These are phyloP conservation scores for Cartodere bifasciata DNA, from an alignment of 2,888 invertebrate species.

Conservation along the genomic window DNA sequence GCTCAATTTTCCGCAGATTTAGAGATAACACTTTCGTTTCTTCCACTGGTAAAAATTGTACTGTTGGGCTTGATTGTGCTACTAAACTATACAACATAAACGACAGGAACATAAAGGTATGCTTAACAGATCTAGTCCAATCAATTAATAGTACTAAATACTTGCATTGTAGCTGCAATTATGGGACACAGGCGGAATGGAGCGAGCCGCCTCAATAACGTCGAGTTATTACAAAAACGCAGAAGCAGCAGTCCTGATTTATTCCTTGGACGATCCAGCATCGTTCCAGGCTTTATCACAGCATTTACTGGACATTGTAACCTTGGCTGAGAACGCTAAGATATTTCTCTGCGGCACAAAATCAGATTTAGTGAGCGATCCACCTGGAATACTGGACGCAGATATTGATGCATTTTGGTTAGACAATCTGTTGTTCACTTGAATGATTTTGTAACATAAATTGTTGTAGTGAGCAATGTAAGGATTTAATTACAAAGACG, in stretches of 20 bases:
- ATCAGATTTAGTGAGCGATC: slow-evolving; percentile 55
- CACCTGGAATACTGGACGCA: slow-evolving; percentile 69
- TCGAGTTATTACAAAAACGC: slow-evolving; percentile 94
- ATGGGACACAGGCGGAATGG: slow-evolving; percentile 97
- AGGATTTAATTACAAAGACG: slow-evolving; percentile 75
- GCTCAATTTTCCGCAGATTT: slow-evolving; percentile 82
- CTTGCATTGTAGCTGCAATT: slow-evolving; percentile 60
- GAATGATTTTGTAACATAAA: slow-evolving; percentile 4
- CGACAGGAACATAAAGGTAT: slow-evolving; percentile 69
- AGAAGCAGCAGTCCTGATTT: slow-evolving; percentile 85
- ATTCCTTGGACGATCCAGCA: slow-evolving; percentile 79
- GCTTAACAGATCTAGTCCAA: slow-evolving; percentile 11
- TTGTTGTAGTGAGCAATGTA: slow-evolving; percentile 76
- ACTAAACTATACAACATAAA: slow-evolving; percentile 65
- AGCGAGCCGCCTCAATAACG: slow-evolving; percentile 87
- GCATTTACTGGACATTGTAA: slow-evolving; percentile 84
- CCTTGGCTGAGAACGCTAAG: slow-evolving; percentile 89
- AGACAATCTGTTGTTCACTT: slow-evolving; percentile 13
- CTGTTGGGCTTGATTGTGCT: slow-evolving; percentile 83
- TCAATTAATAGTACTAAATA: slow-evolving; percentile 6
- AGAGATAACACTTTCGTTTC: slow-evolving; percentile 81
- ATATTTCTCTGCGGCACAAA: slow-evolving; percentile 92
- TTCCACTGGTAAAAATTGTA: slow-evolving; percentile 70
- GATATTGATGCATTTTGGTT: slow-evolving; percentile 85
- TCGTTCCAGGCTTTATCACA: slow-evolving; percentile 88